A percentile compares a stretch with the other conserved stretches of the same genome.
These are phyloP conservation scores for Trypoxylus dichotomus DNA, from an alignment of 1,140 invertebrate species.

Conservation along the genomic window DNA sequence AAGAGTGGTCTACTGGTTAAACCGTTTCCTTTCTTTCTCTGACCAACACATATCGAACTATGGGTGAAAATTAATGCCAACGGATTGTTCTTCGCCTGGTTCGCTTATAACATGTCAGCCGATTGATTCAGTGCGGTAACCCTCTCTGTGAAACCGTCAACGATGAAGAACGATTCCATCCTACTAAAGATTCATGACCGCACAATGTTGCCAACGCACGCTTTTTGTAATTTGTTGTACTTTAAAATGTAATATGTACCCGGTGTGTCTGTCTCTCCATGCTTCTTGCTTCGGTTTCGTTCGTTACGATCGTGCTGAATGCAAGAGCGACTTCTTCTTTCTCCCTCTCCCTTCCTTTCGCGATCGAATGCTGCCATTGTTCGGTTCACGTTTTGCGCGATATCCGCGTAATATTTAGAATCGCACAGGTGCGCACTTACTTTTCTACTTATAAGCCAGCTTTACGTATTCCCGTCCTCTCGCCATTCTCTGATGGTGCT, in stretches of 20 bases:
- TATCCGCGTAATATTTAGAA: slow-evolving; percentile 3
- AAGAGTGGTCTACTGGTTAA: slow-evolving; percentile 4
- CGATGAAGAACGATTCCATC: slow-evolving; percentile 31
- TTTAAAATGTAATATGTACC: slow-evolving; percentile 28
- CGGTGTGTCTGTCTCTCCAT: not conserved
- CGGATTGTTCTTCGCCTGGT: not conserved
- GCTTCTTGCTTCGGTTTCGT: not conserved
- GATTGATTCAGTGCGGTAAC: slow-evolving; percentile 32
- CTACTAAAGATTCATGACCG: slow-evolving; percentile 32
- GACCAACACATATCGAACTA: slow-evolving; percentile 21
- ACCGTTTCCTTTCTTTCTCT: slow-evolving; percentile 9
- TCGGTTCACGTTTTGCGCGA: not conserved
- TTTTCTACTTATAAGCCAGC: not conserved
- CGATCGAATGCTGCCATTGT: slow-evolving; percentile 1
- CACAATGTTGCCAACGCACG: slow-evolving; percentile 31
- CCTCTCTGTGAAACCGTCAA: slow-evolving; percentile 29
- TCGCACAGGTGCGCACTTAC: slow-evolving; percentile 10
- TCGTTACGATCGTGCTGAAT: slow-evolving; percentile 1
- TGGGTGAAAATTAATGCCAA: slow-evolving; percentile 5
- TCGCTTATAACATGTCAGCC: slow-evolving; percentile 31
- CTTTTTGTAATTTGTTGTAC: slow-evolving; percentile 36
- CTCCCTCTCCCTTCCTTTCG: not conserved
- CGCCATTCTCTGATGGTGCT: not conserved
- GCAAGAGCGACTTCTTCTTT: not conserved
- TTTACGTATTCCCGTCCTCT: not conserved